Conservation (phyloP, 30 jellyfish, hydroid and myxozoan species). For the Rhopilema esculentum region DNA sequence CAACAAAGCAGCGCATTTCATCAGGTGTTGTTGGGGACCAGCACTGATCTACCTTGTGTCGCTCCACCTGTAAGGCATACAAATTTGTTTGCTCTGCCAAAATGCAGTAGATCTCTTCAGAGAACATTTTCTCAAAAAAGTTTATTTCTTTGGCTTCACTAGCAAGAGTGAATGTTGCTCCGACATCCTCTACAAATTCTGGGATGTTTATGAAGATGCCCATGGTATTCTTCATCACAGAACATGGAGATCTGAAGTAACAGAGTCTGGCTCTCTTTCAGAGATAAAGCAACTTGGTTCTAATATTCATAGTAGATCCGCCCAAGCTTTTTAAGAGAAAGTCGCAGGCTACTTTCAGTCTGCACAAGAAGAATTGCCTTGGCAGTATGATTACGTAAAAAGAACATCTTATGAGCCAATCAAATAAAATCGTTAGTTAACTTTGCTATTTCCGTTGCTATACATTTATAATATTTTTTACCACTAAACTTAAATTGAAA, state of each 20-base stretch:
- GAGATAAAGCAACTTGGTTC: slow-evolving; percentile 6
- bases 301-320: neutral
- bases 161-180: neutral
- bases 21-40: neutral
- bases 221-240: slow-evolving; percentile 19
- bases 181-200: neutral
- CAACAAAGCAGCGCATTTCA: neutral
- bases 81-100: neutral
- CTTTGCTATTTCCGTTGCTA: neutral
- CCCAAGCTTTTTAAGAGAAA: neutral
- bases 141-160: neutral
- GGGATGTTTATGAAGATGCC: slow-evolving; percentile 8
- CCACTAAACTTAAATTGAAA: neutral
- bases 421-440: neutral
- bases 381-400: slow-evolving; percentile 8
- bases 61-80: neutral
- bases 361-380: slow-evolving; percentile 4
- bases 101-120: neutral
- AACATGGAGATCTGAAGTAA: slow-evolving; percentile 17
- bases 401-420: slow-evolving; percentile 9
- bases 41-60: neutral
- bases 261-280: slow-evolving; percentile 14
- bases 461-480: too few species aligned
- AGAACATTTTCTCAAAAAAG: neutral
- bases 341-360: slow-evolving; percentile 5